A percentile compares a stretch with the other conserved stretches of the same genome.
Evolutionary conservation across 2,888 invertebrate species (phyloP).

Genomic region (Pantelozetes paolii): DNA sequence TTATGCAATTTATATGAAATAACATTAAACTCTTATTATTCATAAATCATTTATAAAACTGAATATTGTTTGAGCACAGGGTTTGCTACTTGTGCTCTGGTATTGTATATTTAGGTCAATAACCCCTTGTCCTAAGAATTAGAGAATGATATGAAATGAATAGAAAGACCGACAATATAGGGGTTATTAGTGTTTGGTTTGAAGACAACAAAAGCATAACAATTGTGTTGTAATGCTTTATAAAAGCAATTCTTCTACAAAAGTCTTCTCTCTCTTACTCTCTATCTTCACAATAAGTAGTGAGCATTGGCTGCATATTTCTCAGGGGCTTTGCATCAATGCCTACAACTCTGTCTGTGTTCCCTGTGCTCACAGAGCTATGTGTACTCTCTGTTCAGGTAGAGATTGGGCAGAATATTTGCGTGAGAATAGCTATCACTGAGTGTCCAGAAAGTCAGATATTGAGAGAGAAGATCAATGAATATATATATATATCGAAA

Average conservation of each 20-base stretch:
- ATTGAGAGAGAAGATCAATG: conserved; percentile 14
- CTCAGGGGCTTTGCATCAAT: conserved; percentile 10
- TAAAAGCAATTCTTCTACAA: not conserved
- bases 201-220: conserved; percentile 22
- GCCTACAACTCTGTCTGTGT: no score
- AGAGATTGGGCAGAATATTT: conserved; percentile 22
- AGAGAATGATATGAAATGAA: not conserved
- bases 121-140: conserved; percentile 31
- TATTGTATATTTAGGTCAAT: conserved; percentile 20
- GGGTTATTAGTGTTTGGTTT: conserved; percentile 25
- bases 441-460: conserved; percentile 27
- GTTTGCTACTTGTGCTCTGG: no score
- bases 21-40: not conserved
- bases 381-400: not conserved
- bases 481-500: conserved; percentile 16
- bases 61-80: not conserved
- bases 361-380: not conserved
- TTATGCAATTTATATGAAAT: no score
- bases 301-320: conserved; percentile 17
- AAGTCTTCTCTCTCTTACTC: conserved; percentile 13
- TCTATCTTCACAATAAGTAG: not conserved
- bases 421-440: conserved; percentile 31
- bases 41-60: not conserved
- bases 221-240: conserved; percentile 32
- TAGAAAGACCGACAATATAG: conserved; percentile 3